Base-by-base conservation (phyloP, 2,797 vertebrate species). In the Cossypha niveicapilla region DNA sequence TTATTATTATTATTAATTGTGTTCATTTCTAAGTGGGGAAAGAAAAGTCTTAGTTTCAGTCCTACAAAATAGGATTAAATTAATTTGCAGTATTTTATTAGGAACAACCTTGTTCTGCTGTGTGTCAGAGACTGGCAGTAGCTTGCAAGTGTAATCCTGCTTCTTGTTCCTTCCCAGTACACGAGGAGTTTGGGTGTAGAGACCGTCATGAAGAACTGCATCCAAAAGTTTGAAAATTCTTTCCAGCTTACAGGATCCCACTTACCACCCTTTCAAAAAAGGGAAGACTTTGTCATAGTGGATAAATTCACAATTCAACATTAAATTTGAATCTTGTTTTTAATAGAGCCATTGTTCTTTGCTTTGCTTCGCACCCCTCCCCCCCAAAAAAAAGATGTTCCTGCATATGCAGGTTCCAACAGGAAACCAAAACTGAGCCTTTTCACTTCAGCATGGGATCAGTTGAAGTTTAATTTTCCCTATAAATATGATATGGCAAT, bases 321-420 rank as follows among this genome's bases (percentile, higher is more conserved):
- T 35, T 89, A 71, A 79, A 82, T 62, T 7, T 7, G 4, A 68
- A 47, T 51, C 42, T 32, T 60, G 10, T 5, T 90, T 84, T 75
- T 71, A 21, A 37, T 11, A 53, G n/a, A 66, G 9, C 10, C 47
- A 2, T 85, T 78, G 22, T 42, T 72, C 30, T 92, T 81, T 84
- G 27, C 13, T 9, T 4, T 21, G 7, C 2, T 9, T 2, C 3
- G 5, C 9, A 3, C 12, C 4, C 4, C 9, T 4, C 3, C 13
- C 6, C 8, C 4, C 11, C 7, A 7, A 9, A 25, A 14, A 48
- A 68, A 34, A 27, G 7, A 30, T 15, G 2, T n/a, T 80, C 88
- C 61, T 93, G 17, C 35, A 32, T 65, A 41, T 73, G 28, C n/a
- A 32, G 28, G 16, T 71, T 90, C 53, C 45, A 86, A 10, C 9